These are phyloP conservation scores for Phymanthus crucifer DNA, from an alignment of 92 coral and sea anemone genomes.

Conservation along the genomic window DNA sequence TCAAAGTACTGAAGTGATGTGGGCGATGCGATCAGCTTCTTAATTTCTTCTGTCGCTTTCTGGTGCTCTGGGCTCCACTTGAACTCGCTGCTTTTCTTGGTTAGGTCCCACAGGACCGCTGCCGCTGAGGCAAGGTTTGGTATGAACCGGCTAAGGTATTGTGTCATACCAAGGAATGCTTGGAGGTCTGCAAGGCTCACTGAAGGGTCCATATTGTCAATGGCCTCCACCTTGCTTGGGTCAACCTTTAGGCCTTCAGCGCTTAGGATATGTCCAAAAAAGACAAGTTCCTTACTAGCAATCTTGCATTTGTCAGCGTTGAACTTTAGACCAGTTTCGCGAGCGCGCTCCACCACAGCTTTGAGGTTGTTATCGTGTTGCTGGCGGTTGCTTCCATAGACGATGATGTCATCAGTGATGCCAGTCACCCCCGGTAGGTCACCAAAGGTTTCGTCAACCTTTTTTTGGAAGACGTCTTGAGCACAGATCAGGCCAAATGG, in stretches of 20 bases:
- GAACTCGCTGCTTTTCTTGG: slow-evolving; percentile 50
- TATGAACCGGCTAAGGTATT: slow-evolving; percentile 60
- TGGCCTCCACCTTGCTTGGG: slow-evolving; percentile 58
- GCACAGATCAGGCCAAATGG: slow-evolving; percentile 59
- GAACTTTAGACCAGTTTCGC: slow-evolving; percentile 63
- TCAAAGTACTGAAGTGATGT: slow-evolving; percentile 62
- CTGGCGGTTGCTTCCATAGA: slow-evolving; percentile 50
- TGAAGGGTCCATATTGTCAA: slow-evolving; percentile 67
- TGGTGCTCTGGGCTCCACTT: slow-evolving; percentile 58
- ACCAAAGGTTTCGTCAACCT: slow-evolving; percentile 65
- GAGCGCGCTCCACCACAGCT: slow-evolving; percentile 62
- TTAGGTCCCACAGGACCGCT: slow-evolving; percentile 64
- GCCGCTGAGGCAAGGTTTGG: slow-evolving; percentile 50
- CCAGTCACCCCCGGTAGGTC: slow-evolving; percentile 66
- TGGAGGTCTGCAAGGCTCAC: slow-evolving; percentile 59
- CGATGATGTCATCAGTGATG: slow-evolving; percentile 65
- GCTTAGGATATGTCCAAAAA: slow-evolving; percentile 70
- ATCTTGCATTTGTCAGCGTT: slow-evolving; percentile 73
- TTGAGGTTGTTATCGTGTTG: slow-evolving; percentile 64
- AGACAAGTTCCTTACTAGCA: slow-evolving; percentile 60
- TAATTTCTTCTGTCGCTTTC: slow-evolving; percentile 52
- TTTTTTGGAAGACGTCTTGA: slow-evolving; percentile 62
- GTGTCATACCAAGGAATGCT: slow-evolving; percentile 72
- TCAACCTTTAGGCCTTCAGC: slow-evolving; percentile 61
- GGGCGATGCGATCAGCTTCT: slow-evolving; percentile 41